Evolutionary conservation across 2,888 invertebrate genomes (phyloP).

Genomic region (Drosophila infuscata): DNA sequence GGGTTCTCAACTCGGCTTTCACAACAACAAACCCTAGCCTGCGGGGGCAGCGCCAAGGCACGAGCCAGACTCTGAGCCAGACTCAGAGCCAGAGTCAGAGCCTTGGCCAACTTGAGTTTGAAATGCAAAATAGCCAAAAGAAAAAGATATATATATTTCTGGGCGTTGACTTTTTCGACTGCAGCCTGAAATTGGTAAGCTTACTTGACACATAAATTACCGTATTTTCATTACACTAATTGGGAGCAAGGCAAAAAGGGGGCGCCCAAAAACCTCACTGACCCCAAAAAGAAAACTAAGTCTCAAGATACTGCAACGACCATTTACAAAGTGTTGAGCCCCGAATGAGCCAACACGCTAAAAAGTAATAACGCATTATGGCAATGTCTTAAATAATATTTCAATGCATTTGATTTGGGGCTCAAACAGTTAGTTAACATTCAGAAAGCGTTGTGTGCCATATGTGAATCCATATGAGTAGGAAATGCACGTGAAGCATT

Average conservation of each 20-base stretch:
- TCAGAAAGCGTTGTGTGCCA: constrained; percentile 62
- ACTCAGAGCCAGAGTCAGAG: constrained; percentile 4
- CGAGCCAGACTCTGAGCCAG: constrained; percentile 34
- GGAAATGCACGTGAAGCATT: constrained; percentile 59
- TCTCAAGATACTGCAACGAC: background rate
- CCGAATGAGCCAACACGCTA: constrained; percentile 26
- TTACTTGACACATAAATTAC: constrained; percentile 63
- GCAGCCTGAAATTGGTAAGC: constrained; percentile 14
- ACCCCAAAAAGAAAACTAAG: constrained; percentile 36
- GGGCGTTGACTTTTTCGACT: constrained; percentile 38
- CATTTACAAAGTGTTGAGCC: constrained; percentile 6
- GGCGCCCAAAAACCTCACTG: constrained; percentile 40
- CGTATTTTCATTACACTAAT: constrained; percentile 50
- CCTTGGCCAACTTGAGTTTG: constrained; percentile 58
- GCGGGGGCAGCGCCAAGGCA: constrained; percentile 61
- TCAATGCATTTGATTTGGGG: constrained; percentile 1
- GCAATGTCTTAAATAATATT: constrained; percentile 37
- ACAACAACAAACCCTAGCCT: constrained; percentile 63
- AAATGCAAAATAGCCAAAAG: constrained; percentile 62
- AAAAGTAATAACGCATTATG: constrained; percentile 35
- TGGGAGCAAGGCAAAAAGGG: constrained; percentile 30
- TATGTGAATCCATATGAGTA: constrained; percentile 62
- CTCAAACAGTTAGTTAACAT: constrained; percentile 54
- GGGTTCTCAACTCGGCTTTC: constrained; percentile 59
- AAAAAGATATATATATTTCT: constrained; percentile 2